phyloP scores from a whole-genome alignment of 2,797 vertebrate genomes.

The Nyctibius grandis region DNA sequence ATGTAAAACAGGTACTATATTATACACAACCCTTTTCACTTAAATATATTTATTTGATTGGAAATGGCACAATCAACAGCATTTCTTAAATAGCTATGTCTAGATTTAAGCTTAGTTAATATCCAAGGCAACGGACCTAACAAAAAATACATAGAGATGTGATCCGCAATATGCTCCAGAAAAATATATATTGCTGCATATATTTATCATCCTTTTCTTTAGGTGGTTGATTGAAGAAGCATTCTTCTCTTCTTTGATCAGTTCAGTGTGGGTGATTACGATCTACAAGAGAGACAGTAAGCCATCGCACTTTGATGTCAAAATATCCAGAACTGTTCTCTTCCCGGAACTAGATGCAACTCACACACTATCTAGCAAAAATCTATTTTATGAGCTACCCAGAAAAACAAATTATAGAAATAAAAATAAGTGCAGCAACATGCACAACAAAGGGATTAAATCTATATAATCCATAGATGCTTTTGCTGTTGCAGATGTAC shows the following conservation, averaged over 20 bases:
- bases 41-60: not conserved
- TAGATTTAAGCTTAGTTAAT: constrained; percentile 14
- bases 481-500: not conserved
- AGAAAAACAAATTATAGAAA: not conserved
- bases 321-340: not conserved
- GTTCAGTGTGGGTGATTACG: not conserved
- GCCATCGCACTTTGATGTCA: not conserved
- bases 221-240: not conserved
- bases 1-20: not conserved
- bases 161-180: not conserved
- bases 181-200: not conserved
- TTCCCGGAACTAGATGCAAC: not conserved
- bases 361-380: not conserved
- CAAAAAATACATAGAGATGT: not conserved
- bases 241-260: not conserved
- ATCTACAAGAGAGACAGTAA: not conserved
- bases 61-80: not conserved
- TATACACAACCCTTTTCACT: not conserved
- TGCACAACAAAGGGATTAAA: not conserved
- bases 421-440: not conserved
- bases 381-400: not conserved
- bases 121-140: not conserved
- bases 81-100: not conserved
- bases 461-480: not conserved
- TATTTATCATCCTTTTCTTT: not conserved